phyloP scores from a whole-genome alignment of 2,113 vertebrate genomes.

The Bufo gargarizans region DNA sequence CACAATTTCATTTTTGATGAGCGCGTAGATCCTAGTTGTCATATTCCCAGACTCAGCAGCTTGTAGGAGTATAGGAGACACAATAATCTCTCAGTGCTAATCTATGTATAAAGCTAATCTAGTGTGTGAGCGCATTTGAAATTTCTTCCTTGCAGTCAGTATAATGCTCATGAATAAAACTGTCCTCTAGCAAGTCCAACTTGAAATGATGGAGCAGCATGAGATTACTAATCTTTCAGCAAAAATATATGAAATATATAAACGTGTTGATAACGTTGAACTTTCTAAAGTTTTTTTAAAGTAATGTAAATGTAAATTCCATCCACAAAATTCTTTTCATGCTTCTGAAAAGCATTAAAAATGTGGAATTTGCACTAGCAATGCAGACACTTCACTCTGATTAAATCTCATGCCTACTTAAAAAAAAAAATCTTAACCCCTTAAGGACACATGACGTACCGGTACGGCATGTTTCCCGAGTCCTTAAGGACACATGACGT shows the following conservation, averaged over 20 bases:
- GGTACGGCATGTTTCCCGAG: too few species aligned
- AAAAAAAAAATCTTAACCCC: too few species aligned
- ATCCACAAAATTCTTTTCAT: background rate
- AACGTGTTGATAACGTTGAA: background rate
- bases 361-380: too few species aligned
- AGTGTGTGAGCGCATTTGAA: background rate
- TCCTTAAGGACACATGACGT: too few species aligned
- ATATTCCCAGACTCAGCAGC: constrained; percentile 15
- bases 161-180: background rate
- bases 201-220: background rate
- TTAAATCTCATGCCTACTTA: too few species aligned
- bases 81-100: background rate
- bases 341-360: too few species aligned
- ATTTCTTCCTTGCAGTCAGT: background rate
- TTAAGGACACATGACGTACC: too few species aligned
- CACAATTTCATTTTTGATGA: constrained; percentile 6
- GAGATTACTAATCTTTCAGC: background rate
- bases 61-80: constrained; percentile 9
- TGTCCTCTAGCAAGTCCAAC: background rate
- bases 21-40: background rate
- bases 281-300: background rate
- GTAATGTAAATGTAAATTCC: background rate
- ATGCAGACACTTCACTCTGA: too few species aligned
- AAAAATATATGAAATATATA: background rate
- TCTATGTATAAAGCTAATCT: constrained; percentile 1